Evolutionary conservation across 2,113 vertebrate species (phyloP).

Genomic region (Hucho hucho): DNA sequence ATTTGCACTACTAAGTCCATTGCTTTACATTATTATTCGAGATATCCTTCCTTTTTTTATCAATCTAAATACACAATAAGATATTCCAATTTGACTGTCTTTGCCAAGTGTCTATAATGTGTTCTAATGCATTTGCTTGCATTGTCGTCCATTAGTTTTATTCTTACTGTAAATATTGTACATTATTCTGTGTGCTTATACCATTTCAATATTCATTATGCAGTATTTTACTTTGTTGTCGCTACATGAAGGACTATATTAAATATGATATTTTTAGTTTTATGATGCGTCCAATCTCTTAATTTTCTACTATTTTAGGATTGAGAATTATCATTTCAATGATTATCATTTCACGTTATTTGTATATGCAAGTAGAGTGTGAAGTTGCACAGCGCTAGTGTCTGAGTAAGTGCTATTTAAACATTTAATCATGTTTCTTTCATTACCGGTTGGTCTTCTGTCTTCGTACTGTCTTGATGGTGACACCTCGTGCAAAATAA

Average conservation of each 20-base stretch:
- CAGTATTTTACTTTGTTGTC: background rate
- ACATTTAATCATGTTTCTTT: no score
- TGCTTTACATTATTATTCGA: background rate
- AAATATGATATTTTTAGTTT: conserved; percentile 6
- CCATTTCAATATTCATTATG: conserved; percentile 3
- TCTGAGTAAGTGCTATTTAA: no score
- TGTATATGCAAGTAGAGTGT: no score
- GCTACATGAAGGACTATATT: conserved; percentile 11
- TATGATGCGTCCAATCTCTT: background rate
- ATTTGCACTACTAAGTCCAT: background rate
- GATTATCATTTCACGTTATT: no score
- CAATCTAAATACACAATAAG: background rate
- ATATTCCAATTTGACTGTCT: background rate
- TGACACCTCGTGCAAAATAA: background rate
- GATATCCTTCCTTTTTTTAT: background rate
- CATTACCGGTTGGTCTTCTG: no score
- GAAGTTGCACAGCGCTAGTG: no score
- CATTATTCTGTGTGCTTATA: conserved; percentile 2
- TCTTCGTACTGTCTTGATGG: background rate
- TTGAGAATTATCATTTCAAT: no score
- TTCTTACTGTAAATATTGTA: conserved; percentile 22
- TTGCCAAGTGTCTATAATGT: background rate
- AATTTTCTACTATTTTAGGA: background rate
- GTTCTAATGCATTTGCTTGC: background rate
- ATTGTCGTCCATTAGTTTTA: background rate